Evolutionary conservation across 2,113 vertebrate species (phyloP), one percentile per base, ranked within the genome.

Genomic region (Xiphophorus hellerii): DNA sequence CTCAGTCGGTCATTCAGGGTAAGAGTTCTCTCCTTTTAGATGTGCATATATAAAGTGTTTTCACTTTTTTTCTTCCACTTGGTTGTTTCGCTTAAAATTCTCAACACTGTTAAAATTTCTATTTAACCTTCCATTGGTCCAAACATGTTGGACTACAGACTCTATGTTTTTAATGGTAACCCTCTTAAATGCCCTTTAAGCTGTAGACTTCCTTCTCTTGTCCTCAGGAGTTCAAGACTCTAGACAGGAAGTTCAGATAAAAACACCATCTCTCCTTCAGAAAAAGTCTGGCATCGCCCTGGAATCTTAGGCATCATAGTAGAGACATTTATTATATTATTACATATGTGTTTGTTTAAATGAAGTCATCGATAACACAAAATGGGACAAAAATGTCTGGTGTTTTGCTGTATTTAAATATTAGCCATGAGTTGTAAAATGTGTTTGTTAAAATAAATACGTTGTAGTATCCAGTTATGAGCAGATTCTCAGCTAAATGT

Each of bases 1-100:
- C 74, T 48, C 20, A 71, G 58, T 80, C 84, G 42, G 64, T 31
- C 48, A 64, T 28, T 71, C 69, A 69, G 42, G 69, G 86, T 87
- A 79, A 81, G 78, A 54, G 17, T 73, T 33, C 48, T 51, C 48
- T 51, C 4, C 20, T 7, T 33, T 33, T 33, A 33, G 6, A 33
- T 7, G 7, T 33, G 6, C 8, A 33, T 33, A 33, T 39, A 39
- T 3, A 39, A 39, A 39, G 3, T 10, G 37, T 39, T 12, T 39
- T 12, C 9, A 2, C 12, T 39, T 39, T 39, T 39, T 39, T 39
- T 12, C 9, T 37, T 37, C 10, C 10, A 7, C 11, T 37, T 39
- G 37, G 37, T 39, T 39, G 12, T 39, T 39, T 39, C 11, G 12
- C 37, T 33, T 30, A 12, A 39, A 39, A 12, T 39, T 39, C 12